These are phyloP conservation scores for Peromyscus leucopus DNA, from an alignment of 2,113 vertebrate genomes.

Conservation along the genomic window DNA sequence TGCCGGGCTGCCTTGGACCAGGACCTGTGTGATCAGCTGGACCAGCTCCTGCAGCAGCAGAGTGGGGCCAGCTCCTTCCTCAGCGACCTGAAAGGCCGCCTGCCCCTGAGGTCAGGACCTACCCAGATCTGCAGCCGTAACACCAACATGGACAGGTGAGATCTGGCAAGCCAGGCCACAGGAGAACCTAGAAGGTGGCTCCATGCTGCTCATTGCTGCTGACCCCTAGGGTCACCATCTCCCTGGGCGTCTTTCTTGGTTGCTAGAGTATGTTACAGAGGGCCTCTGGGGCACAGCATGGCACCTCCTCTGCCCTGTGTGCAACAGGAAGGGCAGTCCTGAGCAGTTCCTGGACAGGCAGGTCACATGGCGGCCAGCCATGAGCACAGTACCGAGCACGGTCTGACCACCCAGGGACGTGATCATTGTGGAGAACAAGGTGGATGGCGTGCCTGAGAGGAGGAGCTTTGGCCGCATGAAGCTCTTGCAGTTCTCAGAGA, in stretches of 20 bases:
- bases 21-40: constrained; percentile 89
- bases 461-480: constrained; percentile 94
- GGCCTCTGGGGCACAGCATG: not conserved
- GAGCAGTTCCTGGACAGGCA: not conserved
- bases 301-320: not conserved
- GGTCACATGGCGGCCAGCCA: not conserved
- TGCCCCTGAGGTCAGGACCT: constrained; percentile 89
- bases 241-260: not conserved
- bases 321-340: not conserved
- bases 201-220: not conserved
- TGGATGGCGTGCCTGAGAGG: constrained; percentile 87
- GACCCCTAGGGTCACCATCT: not conserved
- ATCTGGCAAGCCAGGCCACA: accelerated
- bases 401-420: constrained; percentile 85
- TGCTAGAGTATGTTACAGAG: not conserved
- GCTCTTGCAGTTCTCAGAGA: constrained; percentile 95
- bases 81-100: constrained; percentile 89
- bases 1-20: constrained; percentile 90
- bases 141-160: constrained; percentile 83
- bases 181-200: too few species aligned
- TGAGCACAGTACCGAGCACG: not conserved
- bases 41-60: constrained; percentile 89
- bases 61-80: constrained; percentile 84
- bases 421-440: constrained; percentile 87
- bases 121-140: constrained; percentile 82